Base-by-base conservation (phyloP, 2,888 invertebrate genomes). In the Hedychridium roseum region DNA sequence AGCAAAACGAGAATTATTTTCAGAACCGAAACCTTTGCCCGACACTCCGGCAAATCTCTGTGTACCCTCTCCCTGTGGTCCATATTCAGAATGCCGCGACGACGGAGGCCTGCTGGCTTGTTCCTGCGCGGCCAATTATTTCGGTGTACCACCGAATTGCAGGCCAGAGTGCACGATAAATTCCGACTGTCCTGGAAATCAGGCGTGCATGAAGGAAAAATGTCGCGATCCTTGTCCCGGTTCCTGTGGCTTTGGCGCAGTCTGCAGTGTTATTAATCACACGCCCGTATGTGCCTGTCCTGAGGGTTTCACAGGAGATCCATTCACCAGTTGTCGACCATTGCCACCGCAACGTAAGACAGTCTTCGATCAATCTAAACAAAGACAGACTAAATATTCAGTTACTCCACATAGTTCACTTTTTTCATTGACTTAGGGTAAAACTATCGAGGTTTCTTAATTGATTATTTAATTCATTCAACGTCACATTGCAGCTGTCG, bases 221-320 rank as follows among this genome's bases (percentile, higher is more conserved):
- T 92, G 91, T 77, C 82, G 83, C 54, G 89, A 91, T 74, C 91
- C 92, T 46, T 92, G 92, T 72, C 83, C 85, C 40, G 90, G 90
- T 35, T 86, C 89, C 39, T 91, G 91, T 76, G 91, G 91, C 40
- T 77, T 86, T 50, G 85, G 87, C 71, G 87, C 92, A 23, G 81
- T 85, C 54, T 93, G 93, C 76, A 84, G 84, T 61, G 90, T 89
- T 43, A 82, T 88, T 65, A 89, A 88, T 74, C 91, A 92, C 77
- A 85, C 87, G 59, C 90, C 91, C 54, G 81, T 87, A 54, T 92
- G 92, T 71, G 47, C 77, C 9, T 80, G 80, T 47, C 68, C 70
- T 1, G 64, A 69, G 16, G 76, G 78, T 26, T 79, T 70, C 47
- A 74, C 73, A 12, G 81, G 81, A 14, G 76, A 80, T 63, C 78